Evolutionary conservation across 2,113 vertebrate species (phyloP).

Genomic region (Cololabis saira): DNA sequence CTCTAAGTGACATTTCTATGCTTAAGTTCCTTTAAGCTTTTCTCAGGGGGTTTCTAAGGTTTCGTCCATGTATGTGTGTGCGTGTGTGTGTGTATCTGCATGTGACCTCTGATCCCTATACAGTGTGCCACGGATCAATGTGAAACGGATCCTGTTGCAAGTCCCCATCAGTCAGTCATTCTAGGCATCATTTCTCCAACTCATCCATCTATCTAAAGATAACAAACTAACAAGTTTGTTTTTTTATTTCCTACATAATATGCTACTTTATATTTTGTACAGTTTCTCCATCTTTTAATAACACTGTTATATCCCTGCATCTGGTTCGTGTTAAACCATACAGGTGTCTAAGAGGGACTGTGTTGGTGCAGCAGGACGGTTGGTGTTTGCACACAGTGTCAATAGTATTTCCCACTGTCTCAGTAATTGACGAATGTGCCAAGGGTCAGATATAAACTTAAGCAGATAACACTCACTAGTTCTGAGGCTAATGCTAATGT

Average conservation of each 20-base stretch:
- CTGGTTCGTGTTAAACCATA: slow-evolving; percentile 77
- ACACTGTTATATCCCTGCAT: not conserved
- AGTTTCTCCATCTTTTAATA: not conserved
- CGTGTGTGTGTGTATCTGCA: slow-evolving; percentile 31
- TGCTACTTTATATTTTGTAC: not conserved
- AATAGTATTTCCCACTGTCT: slow-evolving; percentile 85
- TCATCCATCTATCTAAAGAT: slow-evolving; percentile 58
- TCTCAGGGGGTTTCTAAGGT: slow-evolving; percentile 67
- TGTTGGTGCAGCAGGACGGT: slow-evolving; percentile 79
- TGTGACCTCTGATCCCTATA: slow-evolving; percentile 66
- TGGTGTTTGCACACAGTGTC: slow-evolving; percentile 86
- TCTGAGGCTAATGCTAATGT: slow-evolving; percentile 58
- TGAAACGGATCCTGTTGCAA: slow-evolving; percentile 54
- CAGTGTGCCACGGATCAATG: slow-evolving; percentile 61
- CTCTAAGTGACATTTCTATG: slow-evolving; percentile 66
- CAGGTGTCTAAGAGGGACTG: slow-evolving; percentile 81
- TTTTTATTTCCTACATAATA: not conserved
- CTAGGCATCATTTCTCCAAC: slow-evolving; percentile 45
- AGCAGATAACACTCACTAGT: slow-evolving; percentile 70
- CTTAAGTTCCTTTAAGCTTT: slow-evolving; percentile 53
- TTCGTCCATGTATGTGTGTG: slow-evolving; percentile 35
- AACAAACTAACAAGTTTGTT: slow-evolving; percentile 9
- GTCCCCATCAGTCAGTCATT: slow-evolving; percentile 60
- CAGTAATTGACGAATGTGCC: slow-evolving; percentile 79
- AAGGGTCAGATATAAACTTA: slow-evolving; percentile 70